These are phyloP conservation scores for Schizaphis graminum DNA, from an alignment of 2,888 invertebrate genomes.

Conservation along the genomic window DNA sequence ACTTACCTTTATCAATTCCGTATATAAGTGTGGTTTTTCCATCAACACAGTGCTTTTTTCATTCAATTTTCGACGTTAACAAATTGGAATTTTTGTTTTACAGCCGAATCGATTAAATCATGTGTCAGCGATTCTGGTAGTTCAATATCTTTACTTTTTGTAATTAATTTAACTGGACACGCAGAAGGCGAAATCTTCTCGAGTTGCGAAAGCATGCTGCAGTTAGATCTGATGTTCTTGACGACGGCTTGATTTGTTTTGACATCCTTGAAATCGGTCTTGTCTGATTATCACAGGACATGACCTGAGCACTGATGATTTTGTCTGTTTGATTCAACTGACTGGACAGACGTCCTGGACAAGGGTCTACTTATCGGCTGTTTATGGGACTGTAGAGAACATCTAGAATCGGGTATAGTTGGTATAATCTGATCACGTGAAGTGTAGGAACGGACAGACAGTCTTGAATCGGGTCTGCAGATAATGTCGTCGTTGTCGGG, in stretches of 20 bases:
- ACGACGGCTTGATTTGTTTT: not conserved
- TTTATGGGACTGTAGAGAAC: not conserved
- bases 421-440: not conserved
- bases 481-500: no score
- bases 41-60: no score
- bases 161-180: no score
- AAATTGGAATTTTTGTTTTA: no score
- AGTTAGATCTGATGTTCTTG: not conserved
- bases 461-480: not conserved
- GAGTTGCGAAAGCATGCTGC: no score
- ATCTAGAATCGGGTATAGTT: not conserved
- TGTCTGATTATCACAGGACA: not conserved
- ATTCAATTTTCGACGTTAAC: no score
- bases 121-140: no score
- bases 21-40: no score
- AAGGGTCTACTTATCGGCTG: not conserved
- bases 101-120: no score
- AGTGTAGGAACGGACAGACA: not conserved
- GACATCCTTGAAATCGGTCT: not conserved
- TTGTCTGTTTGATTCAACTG: not conserved
- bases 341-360: not conserved
- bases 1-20: no score
- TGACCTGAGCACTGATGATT: not conserved
- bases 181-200: no score
- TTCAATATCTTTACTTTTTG: no score